Conservation (phyloP, 2,888 invertebrate species). For the Diloba caeruleocephala region DNA sequence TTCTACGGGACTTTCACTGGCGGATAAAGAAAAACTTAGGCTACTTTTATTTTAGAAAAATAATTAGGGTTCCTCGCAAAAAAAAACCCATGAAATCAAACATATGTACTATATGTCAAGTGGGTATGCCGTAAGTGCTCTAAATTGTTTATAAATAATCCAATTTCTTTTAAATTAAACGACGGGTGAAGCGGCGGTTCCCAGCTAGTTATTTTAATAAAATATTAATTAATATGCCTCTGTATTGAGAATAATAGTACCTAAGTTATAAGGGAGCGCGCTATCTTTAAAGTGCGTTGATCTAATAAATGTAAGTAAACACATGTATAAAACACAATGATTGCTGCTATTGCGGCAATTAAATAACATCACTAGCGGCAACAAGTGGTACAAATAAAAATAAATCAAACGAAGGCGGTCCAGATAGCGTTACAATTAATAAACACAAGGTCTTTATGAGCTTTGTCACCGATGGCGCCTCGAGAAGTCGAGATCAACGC, state of each 20-base stretch:
- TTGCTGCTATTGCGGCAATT: slow-evolving; percentile 46
- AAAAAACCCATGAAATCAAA: too few species aligned
- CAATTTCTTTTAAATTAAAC: too few species aligned
- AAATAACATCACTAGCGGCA: slow-evolving; percentile 29
- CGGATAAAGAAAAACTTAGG: too few species aligned
- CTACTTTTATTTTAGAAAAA: too few species aligned
- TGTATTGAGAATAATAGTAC: background rate
- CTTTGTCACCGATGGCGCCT: slow-evolving; percentile 47
- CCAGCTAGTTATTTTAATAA: too few species aligned
- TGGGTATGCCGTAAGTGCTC: too few species aligned
- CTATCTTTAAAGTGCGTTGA: slow-evolving; percentile 45
- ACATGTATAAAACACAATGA: slow-evolving; percentile 41
- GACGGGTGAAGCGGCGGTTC: too few species aligned
- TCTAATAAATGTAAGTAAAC: slow-evolving; percentile 41
- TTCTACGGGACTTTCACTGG: too few species aligned
- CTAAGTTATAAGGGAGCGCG: slow-evolving; percentile 8
- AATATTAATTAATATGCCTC: too few species aligned
- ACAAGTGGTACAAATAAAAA: slow-evolving; percentile 45
- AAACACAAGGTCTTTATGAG: slow-evolving; percentile 37
- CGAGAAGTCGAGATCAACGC: slow-evolving; percentile 63
- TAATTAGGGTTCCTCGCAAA: too few species aligned
- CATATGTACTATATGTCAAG: too few species aligned
- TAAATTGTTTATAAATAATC: too few species aligned
- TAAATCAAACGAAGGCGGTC: slow-evolving; percentile 38
- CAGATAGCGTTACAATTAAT: slow-evolving; percentile 45